Conservation (phyloP, 2,888 invertebrate genomes). For the Ichneumoninae sp. region DNA sequence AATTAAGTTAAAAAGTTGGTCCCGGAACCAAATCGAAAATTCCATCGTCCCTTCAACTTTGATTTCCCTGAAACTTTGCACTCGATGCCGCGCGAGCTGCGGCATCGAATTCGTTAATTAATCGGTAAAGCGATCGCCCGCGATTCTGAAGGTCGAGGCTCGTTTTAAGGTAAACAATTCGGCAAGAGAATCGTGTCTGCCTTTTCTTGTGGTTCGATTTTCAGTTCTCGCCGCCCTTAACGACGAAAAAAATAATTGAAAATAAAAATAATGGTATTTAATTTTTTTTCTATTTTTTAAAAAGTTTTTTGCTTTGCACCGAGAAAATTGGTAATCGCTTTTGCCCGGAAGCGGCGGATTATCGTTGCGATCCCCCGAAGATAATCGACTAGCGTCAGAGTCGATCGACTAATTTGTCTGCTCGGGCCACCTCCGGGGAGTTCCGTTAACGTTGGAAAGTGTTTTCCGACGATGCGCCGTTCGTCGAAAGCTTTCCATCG, state of each 20-base stretch:
- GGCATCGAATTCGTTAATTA: too few relatives aligned
- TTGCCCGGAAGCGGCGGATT: background rate
- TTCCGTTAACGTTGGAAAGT: constrained; percentile 32
- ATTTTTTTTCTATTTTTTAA: too few relatives aligned
- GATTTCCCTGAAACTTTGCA: background rate
- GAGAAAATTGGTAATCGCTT: constrained; percentile 9
- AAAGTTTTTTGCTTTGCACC: background rate
- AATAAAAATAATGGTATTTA: background rate
- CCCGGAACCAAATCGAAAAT: background rate
- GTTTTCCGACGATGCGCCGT: constrained; percentile 29
- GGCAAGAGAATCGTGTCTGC: too few relatives aligned
- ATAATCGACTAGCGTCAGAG: constrained; percentile 38
- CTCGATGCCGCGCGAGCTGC: too few relatives aligned
- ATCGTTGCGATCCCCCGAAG: background rate
- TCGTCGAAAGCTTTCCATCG: constrained; percentile 43
- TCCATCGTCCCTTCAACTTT: background rate
- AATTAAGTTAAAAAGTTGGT: background rate
- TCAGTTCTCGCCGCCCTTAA: background rate
- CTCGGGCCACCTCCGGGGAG: constrained; percentile 5
- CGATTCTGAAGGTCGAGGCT: background rate
- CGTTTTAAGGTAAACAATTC: too few relatives aligned
- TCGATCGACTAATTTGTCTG: constrained; percentile 43
- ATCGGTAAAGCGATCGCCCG: background rate
- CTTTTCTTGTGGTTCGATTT: background rate
- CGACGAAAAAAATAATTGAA: background rate